Base-by-base conservation (phyloP, 2,113 vertebrate genomes). In the Bos javanicus region DNA sequence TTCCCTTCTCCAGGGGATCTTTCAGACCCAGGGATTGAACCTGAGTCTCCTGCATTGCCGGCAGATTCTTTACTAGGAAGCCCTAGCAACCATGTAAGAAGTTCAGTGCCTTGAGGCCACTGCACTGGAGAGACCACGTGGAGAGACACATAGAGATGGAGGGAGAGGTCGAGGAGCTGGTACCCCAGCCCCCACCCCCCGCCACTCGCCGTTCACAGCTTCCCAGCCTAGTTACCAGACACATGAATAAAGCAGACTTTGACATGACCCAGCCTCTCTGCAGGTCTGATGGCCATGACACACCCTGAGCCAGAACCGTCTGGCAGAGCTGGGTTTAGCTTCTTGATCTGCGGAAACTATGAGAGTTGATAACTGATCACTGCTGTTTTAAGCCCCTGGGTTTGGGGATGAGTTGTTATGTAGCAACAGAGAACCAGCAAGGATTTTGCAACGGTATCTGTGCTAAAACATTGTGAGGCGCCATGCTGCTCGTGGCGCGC, bases 401-500 rank as follows among this genome's bases (percentile, higher is more conserved):
- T 83, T 52, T 46, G 25, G 62, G 39, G 57, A 28, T 54, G 83
- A 80, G 12, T 30, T 80, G 74, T 62, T 43, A 84, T 17, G 16
- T 5, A 48, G 57, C 76, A 52, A 59, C 0, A 83, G 90, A 54
- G 10, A 50, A 36, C 15, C 0, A 0, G 74, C 43, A 36, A 13
- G 25, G 74, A 48, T 6, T 84, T 52, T 56, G 7, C 57, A 88
- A 56, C 15, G 39, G 17, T 23, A 8, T n/a, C 78, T 39, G 52
- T 71, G 62, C 60, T 67, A 11, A 43, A 48, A 39, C 21, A 28
- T 1, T 11, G 46, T 1, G 26, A 26, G 87, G 83, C 15, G 0
- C 19, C 3, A 26, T 6, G 50, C 43, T 28, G 7, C 39, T n/a
- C 0, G 0, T 4, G 6, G 56, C 26, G 14, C 0, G 13, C n/a